Evolutionary conservation across 2,113 vertebrate genomes (phyloP), one percentile per base, ranked within the genome.

Genomic region (Nannospalax galili): DNA sequence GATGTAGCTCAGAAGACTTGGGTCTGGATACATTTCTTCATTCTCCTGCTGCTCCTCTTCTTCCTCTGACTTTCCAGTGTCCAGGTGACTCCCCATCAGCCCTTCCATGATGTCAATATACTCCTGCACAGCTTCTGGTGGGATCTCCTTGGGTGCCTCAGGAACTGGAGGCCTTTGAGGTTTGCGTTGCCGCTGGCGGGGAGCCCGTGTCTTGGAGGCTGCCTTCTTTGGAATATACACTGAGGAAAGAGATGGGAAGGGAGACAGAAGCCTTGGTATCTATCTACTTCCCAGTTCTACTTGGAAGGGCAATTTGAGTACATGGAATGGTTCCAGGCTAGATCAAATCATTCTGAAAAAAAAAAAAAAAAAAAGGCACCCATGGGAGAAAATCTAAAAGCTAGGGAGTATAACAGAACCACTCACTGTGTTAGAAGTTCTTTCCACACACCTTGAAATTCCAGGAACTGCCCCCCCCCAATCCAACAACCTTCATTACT

Each of bases 81-180:
- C 75, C 22, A 28, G 2, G 10, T 52, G 72, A 56, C 37, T 90
- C 64, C 75, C 95, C 86, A 91, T 20, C 30, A 98, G 93, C 48
- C 91, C 93, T 67, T 98, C 98, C 98, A 98, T 98, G 93, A 98
- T 97, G 86, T 90, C 94, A 1, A 73, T 65, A 32, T 98, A 98
- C n/a, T 99, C 98, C 45, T 95, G 93, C 45, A 98, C 97, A 0
- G 97, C 95, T 67, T 98, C 97, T 3, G 93, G 74, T 17, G 98
- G 96, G 73, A 97, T 97, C 92, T 98, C 94, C 90, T 97, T 93
- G 81, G 97, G 40, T 5, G 58, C 88, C 82, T 95, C 81, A 1
- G 88, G 79, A 84, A 45, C 77, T 1, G 64, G 73, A 40, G 94
- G 88, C 56, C 81, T 95, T 37, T 84, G 96, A 0, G 92, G 14